phyloP scores from a whole-genome alignment of 1,140 invertebrate genomes.

The Hylaeus anthracinus region DNA sequence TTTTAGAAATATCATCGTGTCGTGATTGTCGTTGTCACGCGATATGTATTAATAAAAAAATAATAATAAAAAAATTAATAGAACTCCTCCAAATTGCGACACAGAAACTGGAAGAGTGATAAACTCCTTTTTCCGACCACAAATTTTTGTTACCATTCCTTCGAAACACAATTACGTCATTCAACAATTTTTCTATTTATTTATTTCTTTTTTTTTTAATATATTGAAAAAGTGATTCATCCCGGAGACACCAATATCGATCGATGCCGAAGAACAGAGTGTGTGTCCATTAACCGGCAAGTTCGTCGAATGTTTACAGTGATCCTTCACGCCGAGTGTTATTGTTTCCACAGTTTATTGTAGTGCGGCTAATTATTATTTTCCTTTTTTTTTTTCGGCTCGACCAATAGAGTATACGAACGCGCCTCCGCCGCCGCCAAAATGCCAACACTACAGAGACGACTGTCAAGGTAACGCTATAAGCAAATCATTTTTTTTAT shows the following conservation, averaged over 20 bases:
- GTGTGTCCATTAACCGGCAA: constrained; percentile 7
- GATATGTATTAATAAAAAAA: too few species aligned
- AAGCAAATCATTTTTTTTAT: constrained; percentile 46
- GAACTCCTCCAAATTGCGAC: too few species aligned
- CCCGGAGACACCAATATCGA: constrained; percentile 68
- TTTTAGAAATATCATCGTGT: too few species aligned
- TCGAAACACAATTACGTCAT: too few species aligned
- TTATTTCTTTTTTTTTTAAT: background rate
- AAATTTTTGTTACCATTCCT: background rate
- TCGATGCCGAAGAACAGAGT: constrained; percentile 54
- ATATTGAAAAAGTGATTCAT: background rate
- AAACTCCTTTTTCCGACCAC: background rate
- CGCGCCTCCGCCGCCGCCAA: constrained; percentile 85
- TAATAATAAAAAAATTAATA: too few species aligned
- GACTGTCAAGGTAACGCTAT: constrained; percentile 83
- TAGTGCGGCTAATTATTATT: constrained; percentile 70
- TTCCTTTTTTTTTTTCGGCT: constrained; percentile 76
- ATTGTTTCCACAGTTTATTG: constrained; percentile 23
- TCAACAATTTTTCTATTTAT: background rate
- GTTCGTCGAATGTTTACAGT: constrained; percentile 29
- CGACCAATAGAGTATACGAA: constrained; percentile 84
- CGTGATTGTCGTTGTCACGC: too few species aligned
- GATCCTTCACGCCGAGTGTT: constrained; percentile 21
- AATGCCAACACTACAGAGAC: constrained; percentile 83
- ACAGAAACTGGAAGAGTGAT: background rate